Evolutionary conservation across 2,797 vertebrate species (phyloP).

Genomic region (Esox lucius): DNA sequence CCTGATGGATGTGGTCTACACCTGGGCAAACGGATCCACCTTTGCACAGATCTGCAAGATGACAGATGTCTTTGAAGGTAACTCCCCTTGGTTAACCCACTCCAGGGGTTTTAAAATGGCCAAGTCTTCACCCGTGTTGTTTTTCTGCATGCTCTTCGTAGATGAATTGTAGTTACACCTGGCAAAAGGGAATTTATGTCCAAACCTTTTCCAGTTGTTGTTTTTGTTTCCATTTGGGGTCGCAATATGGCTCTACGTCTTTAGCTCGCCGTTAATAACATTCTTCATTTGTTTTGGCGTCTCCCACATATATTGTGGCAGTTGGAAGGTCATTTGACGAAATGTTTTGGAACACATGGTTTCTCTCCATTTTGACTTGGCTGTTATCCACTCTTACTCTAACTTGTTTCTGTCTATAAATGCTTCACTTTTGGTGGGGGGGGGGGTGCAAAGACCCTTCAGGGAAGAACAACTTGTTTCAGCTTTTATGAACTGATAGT

Average conservation of each 20-base stretch:
- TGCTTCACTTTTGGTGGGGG: background rate
- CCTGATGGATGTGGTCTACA: conserved; percentile 96
- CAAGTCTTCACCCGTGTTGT: background rate
- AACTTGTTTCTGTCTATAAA: background rate
- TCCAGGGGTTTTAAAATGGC: background rate
- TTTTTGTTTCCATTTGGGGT: background rate
- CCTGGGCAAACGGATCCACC: conserved; percentile 93
- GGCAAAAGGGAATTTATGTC: background rate
- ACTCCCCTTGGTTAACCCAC: background rate
- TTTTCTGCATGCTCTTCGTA: background rate
- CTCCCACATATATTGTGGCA: background rate
- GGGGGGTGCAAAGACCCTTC: background rate
- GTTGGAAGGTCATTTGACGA: background rate
- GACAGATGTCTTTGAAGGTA: conserved; percentile 99
- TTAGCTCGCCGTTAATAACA: background rate
- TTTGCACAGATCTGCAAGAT: conserved; percentile 99
- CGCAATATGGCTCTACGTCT: background rate
- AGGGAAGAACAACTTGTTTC: background rate
- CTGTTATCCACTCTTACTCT: background rate
- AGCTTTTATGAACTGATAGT: background rate
- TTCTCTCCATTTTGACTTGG: background rate
- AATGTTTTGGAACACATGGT: background rate
- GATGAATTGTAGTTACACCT: background rate
- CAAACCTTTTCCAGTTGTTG: background rate
- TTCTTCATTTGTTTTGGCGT: background rate